Base-by-base conservation (phyloP, 2,888 invertebrate species). In the Drosophila dives region DNA sequence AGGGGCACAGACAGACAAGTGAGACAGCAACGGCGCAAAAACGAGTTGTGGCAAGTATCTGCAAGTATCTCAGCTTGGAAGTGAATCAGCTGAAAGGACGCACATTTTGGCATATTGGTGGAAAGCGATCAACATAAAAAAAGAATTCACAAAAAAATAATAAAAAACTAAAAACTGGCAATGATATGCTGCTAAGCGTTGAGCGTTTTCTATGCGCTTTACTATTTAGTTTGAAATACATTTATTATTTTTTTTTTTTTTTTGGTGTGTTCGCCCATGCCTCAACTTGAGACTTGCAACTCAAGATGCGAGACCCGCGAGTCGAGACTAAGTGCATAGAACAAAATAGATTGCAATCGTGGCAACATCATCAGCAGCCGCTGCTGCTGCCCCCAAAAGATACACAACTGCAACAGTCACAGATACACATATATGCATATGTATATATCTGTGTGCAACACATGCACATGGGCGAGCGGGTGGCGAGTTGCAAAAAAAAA, bases 291-390 rank as follows among this genome's bases (percentile, higher is more conserved):
- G 68, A 64, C 58, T 40, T 42, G 32, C 38, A 36, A 64, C 58
- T 70, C 48, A 38, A 60, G 40, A 53, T n/a, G 45, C 48, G 26
- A 55, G 32, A 56, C 6, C 51, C 29, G 29, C 45, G 45, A 61
- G 40, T 61, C 42, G 40, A 59, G 61, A 71, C 78, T 70, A 59
- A 76, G 65, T 71, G 83, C 89, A 89, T 89, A 89, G 86, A 83
- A 88, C 84, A 84, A 89, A 90, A 89, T 89, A 88, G 86, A 88
- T 88, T 90, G 88, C 90, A 89, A 88, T 88, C 88, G 88, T 88
- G 88, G 86, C 90, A 82, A 86, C 89, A 90, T 90, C 90, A 88
- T 88, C 87, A 88, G 83, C 73, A 68, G 84, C 84, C 60, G 76
- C 75, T 40, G 66, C 29, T 29, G 29, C 23, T n/a, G n/a, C 68